Base-by-base conservation (phyloP, 2,888 invertebrate species). In the Diloba caeruleocephala region DNA sequence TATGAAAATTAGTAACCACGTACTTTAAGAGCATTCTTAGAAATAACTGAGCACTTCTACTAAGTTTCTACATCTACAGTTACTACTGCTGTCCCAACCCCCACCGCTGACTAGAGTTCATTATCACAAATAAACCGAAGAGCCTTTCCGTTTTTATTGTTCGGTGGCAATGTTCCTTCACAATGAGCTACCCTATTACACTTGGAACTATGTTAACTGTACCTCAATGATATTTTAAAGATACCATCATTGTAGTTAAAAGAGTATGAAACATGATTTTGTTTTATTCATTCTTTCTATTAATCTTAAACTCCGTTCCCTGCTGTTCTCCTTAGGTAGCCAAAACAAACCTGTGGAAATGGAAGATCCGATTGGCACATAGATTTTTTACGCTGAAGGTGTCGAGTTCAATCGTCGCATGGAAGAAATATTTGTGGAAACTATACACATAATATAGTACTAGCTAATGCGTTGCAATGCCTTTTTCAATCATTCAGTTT, bases 41-140 rank as follows among this genome's bases (percentile, higher is more conserved):
- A 52, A 41, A 42, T 29, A 19, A 12, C n/a, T 17, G 17, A 42
- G 31, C 74, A 19, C 70, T 73, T 82, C 79, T 65, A 81, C 56
- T n/a, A 36, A 55, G 32, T 42, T 53, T 68, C 26, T 52, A 72
- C 63, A 57, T 69, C 61, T 44, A 17, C 21, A 33, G 52, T 48
- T 14, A 57, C 48, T 64, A 67, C 69, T 66, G 49, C 56, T 67
- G 67, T 65, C 71, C 69, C 61, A 60, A 66, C 71, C 72, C 67
- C 74, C 71, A 69, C 64, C 76, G 71, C 78, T 79, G 78, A 78
- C 79, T 82, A 86, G 87, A 83, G 89, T 85, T 89, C 87, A 88
- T 89, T 89, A 89, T 89, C 87, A 87, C 89, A 89, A 89, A 89
- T 88, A 89, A 88, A 87, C 76, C 59, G 81, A 70, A 84, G 82